phyloP scores from a whole-genome alignment of 2,113 vertebrate genomes.

The Leptocoma aspasia region DNA sequence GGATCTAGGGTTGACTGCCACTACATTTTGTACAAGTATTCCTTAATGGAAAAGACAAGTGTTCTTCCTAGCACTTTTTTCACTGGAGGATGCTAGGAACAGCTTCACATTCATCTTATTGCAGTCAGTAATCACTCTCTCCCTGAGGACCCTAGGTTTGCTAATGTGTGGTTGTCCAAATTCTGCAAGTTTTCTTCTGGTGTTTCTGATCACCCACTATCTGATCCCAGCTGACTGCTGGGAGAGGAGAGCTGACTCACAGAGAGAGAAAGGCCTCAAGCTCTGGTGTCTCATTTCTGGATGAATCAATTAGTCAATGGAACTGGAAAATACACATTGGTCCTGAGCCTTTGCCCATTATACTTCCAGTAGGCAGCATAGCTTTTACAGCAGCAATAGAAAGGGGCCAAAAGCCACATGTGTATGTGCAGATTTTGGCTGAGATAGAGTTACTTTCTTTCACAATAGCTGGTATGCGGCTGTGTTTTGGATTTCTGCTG shows the following conservation, averaged over 20 bases:
- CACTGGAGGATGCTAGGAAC: not conserved
- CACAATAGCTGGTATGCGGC: rapidly evolving
- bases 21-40: not conserved
- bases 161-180: not conserved
- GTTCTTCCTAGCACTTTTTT: not conserved
- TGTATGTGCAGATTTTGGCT: not conserved
- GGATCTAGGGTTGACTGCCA: not conserved
- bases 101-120: not conserved
- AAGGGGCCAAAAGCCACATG: not conserved
- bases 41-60: not conserved
- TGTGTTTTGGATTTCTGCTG: not conserved
- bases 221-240: not conserved
- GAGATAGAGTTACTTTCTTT: not conserved
- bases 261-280: not conserved
- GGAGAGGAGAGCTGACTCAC: not conserved
- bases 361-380: not conserved
- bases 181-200: not conserved
- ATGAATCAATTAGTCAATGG: not conserved
- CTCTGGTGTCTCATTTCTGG: not conserved
- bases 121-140: not conserved
- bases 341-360: not conserved
- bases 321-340: not conserved
- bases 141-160: not conserved
- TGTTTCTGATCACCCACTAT: not conserved
- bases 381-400: not conserved